A percentile compares a stretch with the other conserved stretches of the same genome.
These are phyloP conservation scores for Eilema griseolum DNA, from an alignment of 2,888 invertebrate species.

Conservation along the genomic window DNA sequence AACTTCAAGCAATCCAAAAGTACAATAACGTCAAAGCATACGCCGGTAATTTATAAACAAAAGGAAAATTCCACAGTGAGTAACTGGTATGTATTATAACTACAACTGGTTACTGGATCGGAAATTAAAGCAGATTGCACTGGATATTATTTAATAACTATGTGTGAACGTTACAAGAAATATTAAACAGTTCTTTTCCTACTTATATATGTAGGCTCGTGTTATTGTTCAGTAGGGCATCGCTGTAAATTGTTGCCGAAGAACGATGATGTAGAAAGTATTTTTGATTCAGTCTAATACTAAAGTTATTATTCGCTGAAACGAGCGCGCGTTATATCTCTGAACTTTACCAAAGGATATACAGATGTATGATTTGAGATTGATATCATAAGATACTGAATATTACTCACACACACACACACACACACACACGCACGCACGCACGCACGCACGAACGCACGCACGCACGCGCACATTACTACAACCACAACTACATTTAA, in stretches of 20 bases:
- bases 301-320: too few relatives aligned
- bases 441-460: too few relatives aligned
- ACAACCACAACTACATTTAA: too few relatives aligned
- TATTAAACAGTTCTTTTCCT: slow-evolving; percentile 16
- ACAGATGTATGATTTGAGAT: too few relatives aligned
- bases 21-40: neutral
- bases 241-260: neutral
- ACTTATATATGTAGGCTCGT: neutral
- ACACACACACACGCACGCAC: too few relatives aligned
- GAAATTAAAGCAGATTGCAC: slow-evolving; percentile 38
- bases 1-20: neutral
- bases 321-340: too few relatives aligned
- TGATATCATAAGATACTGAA: too few relatives aligned
- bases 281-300: too few relatives aligned
- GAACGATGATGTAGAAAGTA: too few relatives aligned
- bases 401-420: too few relatives aligned
- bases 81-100: slow-evolving; percentile 22
- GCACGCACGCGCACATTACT: too few relatives aligned
- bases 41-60: slow-evolving; percentile 14
- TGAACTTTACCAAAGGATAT: too few relatives aligned
- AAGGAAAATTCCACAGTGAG: slow-evolving; percentile 13
- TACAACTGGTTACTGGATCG: slow-evolving; percentile 34
- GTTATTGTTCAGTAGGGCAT: neutral
- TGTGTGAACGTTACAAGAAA: slow-evolving; percentile 36
- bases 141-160: slow-evolving; percentile 28